Evolutionary conservation across 2,888 invertebrate genomes (phyloP).

Genomic region (Lypha dubia): DNA sequence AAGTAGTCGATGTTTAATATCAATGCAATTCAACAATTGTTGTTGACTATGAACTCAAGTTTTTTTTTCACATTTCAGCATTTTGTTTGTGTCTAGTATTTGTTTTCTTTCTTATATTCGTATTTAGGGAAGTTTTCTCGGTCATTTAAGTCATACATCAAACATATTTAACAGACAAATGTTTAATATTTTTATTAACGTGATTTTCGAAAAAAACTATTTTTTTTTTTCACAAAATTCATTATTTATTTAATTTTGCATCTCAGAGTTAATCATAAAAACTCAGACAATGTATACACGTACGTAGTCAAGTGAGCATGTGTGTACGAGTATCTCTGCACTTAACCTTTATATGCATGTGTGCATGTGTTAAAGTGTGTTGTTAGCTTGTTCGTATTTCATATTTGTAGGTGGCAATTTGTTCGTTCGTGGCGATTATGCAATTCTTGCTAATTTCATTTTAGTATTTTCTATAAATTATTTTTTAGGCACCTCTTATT

Average conservation of each 20-base stretch:
- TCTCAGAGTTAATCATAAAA: background rate
- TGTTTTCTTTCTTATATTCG: constrained; percentile 2
- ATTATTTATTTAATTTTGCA: constrained; percentile 39
- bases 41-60: constrained; percentile 24
- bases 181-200: constrained; percentile 8
- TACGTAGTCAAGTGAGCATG: too few species aligned
- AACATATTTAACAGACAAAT: constrained; percentile 15
- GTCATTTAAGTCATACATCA: constrained; percentile 40
- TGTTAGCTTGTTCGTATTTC: constrained; percentile 31
- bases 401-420: constrained; percentile 59
- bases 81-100: constrained; percentile 3
- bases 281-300: background rate
- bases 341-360: background rate
- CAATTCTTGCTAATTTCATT: constrained; percentile 56
- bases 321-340: too few species aligned
- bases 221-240: too few species aligned
- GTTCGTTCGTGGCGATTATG: constrained; percentile 49
- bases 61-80: background rate
- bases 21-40: background rate
- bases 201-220: constrained; percentile 9
- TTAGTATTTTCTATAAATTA: constrained; percentile 20
- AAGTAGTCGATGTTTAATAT: background rate
- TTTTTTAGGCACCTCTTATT: constrained; percentile 29
- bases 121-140: constrained; percentile 46
- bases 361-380: background rate